Evolutionary conservation across 2,113 vertebrate species (phyloP).

Genomic region (Calidris pugnax): DNA sequence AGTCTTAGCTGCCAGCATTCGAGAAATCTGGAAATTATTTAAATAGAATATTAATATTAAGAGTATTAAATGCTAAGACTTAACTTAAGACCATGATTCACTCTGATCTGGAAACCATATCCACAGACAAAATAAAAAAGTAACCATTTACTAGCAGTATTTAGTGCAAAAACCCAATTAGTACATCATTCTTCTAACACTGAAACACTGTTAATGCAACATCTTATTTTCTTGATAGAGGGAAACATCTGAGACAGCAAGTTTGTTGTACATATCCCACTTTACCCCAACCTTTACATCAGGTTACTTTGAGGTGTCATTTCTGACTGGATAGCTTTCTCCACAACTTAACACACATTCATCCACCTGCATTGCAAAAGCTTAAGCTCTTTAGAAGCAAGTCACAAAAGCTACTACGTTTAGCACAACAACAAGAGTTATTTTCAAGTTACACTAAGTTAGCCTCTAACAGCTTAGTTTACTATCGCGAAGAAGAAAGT

Average conservation of each 20-base stretch:
- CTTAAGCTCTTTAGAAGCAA: neutral
- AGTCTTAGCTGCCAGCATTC: conserved; percentile 95
- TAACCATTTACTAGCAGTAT: neutral
- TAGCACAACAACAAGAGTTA: neutral
- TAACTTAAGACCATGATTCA: neutral
- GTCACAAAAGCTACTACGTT: neutral
- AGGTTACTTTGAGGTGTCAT: neutral
- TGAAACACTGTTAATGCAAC: neutral
- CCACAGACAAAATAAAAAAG: neutral
- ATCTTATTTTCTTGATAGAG: neutral
- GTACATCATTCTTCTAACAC: neutral
- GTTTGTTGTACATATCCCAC: neutral
- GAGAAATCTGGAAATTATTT: conserved; percentile 89
- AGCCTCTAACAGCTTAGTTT: neutral
- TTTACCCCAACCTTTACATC: neutral
- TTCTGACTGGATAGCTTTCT: neutral
- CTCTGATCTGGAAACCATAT: neutral
- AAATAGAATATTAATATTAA: too few species aligned
- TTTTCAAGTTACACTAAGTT: neutral
- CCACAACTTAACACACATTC: neutral
- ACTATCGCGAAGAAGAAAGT: neutral
- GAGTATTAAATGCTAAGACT: neutral
- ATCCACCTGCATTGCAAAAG: neutral
- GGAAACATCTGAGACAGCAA: neutral
- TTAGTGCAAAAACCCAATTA: neutral